These are phyloP conservation scores for Pseudochaenichthys georgianus DNA, from an alignment of 2,797 vertebrate species.

Conservation along the genomic window DNA sequence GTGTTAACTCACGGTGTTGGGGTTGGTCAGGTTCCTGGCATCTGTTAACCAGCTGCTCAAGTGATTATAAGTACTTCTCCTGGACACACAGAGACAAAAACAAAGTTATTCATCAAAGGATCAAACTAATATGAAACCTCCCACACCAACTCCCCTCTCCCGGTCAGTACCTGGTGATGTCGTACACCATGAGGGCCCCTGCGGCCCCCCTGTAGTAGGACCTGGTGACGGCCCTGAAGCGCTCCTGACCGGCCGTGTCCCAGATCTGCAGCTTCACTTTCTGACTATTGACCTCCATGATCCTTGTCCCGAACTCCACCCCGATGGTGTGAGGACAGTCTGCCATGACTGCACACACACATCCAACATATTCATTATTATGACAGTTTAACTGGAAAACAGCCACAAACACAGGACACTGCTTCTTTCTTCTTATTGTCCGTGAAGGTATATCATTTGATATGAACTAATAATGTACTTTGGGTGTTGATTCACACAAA, in stretches of 20 bases:
- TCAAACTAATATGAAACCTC: background rate
- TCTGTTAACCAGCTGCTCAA: slow-evolving; percentile 97
- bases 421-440: no score
- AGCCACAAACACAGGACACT: no score
- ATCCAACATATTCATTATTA: background rate
- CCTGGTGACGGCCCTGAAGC: slow-evolving; percentile 96
- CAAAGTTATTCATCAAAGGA: background rate
- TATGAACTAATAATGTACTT: no score
- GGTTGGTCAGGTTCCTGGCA: slow-evolving; percentile 88
- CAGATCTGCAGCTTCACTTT: slow-evolving; percentile 99
- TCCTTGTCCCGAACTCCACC: slow-evolving; percentile 97
- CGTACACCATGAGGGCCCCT: slow-evolving; percentile 98
- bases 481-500: no score
- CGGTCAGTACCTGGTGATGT: slow-evolving; percentile 92
- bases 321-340: slow-evolving; percentile 99
- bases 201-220: slow-evolving; percentile 98
- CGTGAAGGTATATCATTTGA: no score
- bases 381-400: background rate
- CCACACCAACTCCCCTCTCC: background rate
- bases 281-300: slow-evolving; percentile 98
- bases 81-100: slow-evolving; percentile 57
- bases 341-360: slow-evolving; percentile 91
- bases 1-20: slow-evolving; percentile 69
- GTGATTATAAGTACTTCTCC: slow-evolving; percentile 96
- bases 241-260: slow-evolving; percentile 98